A percentile compares a stretch with the other conserved stretches of the same genome.
These are phyloP conservation scores for Habrosyne pyritoides DNA, from an alignment of 2,888 invertebrate species.

Conservation along the genomic window DNA sequence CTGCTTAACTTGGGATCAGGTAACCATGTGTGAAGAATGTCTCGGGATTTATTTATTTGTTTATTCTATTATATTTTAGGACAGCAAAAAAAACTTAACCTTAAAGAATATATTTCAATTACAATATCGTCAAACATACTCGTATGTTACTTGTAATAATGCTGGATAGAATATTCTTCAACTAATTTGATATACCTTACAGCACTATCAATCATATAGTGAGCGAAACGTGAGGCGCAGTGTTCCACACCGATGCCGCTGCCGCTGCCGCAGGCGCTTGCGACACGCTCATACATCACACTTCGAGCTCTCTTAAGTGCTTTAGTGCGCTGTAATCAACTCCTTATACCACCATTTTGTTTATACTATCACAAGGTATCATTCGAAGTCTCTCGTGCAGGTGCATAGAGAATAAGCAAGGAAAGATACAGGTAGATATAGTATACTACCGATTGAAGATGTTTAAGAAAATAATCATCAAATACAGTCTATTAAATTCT, in stretches of 20 bases:
- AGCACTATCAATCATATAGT: constrained; percentile 72
- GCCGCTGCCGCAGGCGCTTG: constrained; percentile 19
- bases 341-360: no score
- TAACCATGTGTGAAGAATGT: no score
- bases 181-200: constrained; percentile 61
- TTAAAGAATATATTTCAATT: neutral
- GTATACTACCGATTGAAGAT: no score
- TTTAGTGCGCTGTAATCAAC: constrained; percentile 43
- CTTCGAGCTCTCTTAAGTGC: constrained; percentile 77
- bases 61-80: no score
- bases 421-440: no score
- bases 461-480: no score
- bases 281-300: constrained; percentile 74
- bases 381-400: no score
- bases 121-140: neutral
- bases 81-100: neutral
- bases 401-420: no score
- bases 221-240: constrained; percentile 40
- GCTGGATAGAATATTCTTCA: constrained; percentile 34
- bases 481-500: no score
- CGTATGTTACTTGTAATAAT: constrained; percentile 16
- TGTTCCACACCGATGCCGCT: constrained; percentile 58
- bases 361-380: no score
- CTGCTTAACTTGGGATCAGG: no score
- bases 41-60: no score